Evolutionary conservation across 1,140 invertebrate genomes (phyloP).

Genomic region (Dreissena rostriformis): DNA sequence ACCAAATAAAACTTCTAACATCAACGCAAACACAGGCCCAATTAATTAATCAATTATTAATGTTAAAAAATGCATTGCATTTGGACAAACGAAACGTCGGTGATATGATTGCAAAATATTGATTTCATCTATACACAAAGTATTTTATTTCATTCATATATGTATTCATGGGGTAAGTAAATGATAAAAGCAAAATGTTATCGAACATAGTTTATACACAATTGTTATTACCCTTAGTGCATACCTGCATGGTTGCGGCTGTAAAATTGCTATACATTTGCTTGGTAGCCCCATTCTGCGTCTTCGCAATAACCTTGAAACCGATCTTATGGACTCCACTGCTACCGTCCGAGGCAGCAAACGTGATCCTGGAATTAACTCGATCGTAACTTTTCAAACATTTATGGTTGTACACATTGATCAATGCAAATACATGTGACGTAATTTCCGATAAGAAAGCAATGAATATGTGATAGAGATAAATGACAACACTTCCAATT

Average conservation of each 20-base stretch:
- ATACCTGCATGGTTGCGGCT: background rate
- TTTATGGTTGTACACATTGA: background rate
- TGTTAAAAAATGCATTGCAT: background rate
- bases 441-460: background rate
- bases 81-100: too few species aligned
- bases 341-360: slow-evolving; percentile 10
- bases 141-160: too few species aligned
- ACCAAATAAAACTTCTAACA: background rate
- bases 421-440: too few species aligned
- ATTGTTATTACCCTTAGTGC: background rate
- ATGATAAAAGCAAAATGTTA: too few species aligned
- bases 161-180: too few species aligned
- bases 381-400: background rate
- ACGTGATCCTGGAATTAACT: slow-evolving; percentile 2
- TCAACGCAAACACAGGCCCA: background rate
- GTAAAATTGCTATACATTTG: slow-evolving; percentile 19
- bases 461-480: background rate
- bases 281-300: background rate
- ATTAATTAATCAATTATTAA: background rate
- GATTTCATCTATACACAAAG: too few species aligned
- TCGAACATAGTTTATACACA: too few species aligned
- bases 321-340: slow-evolving; percentile 35
- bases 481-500: background rate
- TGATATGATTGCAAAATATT: too few species aligned
- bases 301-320: background rate